A percentile compares a stretch with the other conserved stretches of the same genome.
phyloP scores from a whole-genome alignment of 2,888 invertebrate species.

The Cosmorhoe ocellata region DNA sequence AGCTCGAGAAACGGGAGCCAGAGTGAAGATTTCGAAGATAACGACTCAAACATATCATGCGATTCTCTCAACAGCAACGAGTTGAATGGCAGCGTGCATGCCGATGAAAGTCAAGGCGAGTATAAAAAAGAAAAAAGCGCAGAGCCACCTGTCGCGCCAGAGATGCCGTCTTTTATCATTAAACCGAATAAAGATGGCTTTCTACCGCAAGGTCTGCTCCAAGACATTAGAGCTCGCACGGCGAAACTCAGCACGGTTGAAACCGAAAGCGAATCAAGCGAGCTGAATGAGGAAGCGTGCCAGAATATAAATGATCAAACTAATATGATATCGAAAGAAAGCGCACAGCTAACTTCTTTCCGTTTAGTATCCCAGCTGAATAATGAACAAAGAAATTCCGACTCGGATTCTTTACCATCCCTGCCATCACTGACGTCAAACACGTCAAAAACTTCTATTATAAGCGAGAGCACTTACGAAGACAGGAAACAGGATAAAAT shows the following conservation, averaged over 20 bases:
- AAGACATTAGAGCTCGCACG: slow-evolving; percentile 87
- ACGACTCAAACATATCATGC: slow-evolving; percentile 90
- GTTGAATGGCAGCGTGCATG: slow-evolving; percentile 78
- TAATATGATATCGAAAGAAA: slow-evolving; percentile 72
- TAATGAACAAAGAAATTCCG: slow-evolving; percentile 59
- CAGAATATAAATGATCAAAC: slow-evolving; percentile 76
- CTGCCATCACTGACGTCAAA: slow-evolving; percentile 30
- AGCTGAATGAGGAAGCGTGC: slow-evolving; percentile 60
- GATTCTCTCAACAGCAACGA: slow-evolving; percentile 91
- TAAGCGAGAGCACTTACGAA: slow-evolving; percentile 87
- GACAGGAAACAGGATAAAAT: slow-evolving; percentile 81
- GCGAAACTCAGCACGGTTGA: slow-evolving; percentile 75
- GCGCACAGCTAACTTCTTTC: slow-evolving; percentile 77
- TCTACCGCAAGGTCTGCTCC: slow-evolving; percentile 85
- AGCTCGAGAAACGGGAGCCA: slow-evolving; percentile 82
- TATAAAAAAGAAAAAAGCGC: slow-evolving; percentile 71
- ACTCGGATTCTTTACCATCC: slow-evolving; percentile 54
- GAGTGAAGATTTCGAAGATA: slow-evolving; percentile 87
- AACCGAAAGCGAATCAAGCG: slow-evolving; percentile 68
- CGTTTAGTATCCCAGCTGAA: slow-evolving; percentile 78
- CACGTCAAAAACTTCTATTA: slow-evolving; percentile 71
- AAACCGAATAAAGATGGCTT: slow-evolving; percentile 73
- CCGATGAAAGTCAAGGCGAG: slow-evolving; percentile 74
- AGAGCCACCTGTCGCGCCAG: slow-evolving; percentile 61
- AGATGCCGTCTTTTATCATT: slow-evolving; percentile 53